Evolutionary conservation across 2,888 invertebrate genomes (phyloP), one percentile per base, ranked within the genome.

Genomic region (Clepsis dumicolana): DNA sequence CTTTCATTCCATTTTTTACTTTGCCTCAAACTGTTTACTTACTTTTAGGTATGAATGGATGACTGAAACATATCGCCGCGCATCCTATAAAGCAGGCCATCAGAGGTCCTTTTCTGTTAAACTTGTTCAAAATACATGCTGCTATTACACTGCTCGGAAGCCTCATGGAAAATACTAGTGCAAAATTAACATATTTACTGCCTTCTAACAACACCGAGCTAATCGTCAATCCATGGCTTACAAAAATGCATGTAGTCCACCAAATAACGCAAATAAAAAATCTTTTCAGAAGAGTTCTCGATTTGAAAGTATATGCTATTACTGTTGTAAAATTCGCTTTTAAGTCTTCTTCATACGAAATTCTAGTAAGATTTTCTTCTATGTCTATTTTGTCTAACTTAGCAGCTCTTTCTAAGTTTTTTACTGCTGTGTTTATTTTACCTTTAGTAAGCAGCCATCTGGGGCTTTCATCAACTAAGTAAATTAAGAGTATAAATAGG

Each of bases 381-480:
- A 93, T 27, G 41, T 82, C 75, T 0, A 89, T 78, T 64, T 88
- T 88, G 61, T 91, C 91, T 24, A 77, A 82, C 65, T 90, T 90
- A 0, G 96, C 95, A 18, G 96, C 95, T 74, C 94, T 95, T 18
- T 94, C 87, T 53, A 96, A 83, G 16, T 96, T 94, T 1, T 81
- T 82, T 70, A 95, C 91, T 0, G 96, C 96, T 78, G 95, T 91
- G 0, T 95, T 94, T 67, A 94, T 94, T 71, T 94, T 94, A 4
- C 95, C 95, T 81, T 96, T 96, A 21, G 95, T 95, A 16, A 97
- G 85, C 4, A 97, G 91, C 97, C 97, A 97, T 77, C 97, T 94
- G 14, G 96, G 94, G 61, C 96, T 96, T 85, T 97, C 97, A 4
- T 96, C 96, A 52, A 96, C 86, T 0, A 95, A 76, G 93, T 95